Conservation (phyloP, 2,888 invertebrate species). For the Scaptomyza cyrtandrae region DNA sequence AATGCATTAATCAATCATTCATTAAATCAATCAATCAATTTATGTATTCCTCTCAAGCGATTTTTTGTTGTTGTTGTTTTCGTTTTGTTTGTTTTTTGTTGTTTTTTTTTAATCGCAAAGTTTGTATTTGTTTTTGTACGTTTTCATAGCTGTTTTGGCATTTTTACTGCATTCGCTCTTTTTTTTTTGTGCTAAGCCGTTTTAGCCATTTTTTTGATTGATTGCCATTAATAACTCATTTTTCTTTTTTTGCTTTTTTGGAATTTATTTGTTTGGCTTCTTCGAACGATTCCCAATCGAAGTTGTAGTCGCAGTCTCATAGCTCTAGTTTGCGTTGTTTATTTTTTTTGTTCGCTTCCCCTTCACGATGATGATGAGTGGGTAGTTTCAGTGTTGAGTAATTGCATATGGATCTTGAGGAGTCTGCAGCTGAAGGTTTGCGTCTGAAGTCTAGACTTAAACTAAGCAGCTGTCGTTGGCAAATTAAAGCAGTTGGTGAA, state of each 20-base stretch:
- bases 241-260: conserved; percentile 23
- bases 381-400: conserved; percentile 36
- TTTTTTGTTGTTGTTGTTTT: conserved; percentile 12
- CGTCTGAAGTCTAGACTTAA: neutral
- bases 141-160: conserved; percentile 28
- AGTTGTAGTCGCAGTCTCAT: conserved; percentile 23
- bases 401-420: conserved; percentile 19
- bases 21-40: conserved; percentile 82
- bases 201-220: conserved; percentile 67
- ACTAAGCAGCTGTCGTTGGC: conserved; percentile 17
- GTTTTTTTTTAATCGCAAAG: conserved; percentile 16
- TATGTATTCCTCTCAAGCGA: conserved; percentile 61
- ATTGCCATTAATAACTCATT: conserved; percentile 80
- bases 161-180: conserved; percentile 44
- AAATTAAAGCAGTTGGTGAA: conserved; percentile 8
- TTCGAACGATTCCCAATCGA: conserved; percentile 7
- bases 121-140: conserved; percentile 44
- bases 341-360: neutral
- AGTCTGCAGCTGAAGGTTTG: neutral
- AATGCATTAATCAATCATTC: conserved; percentile 82
- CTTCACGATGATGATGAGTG: conserved; percentile 25
- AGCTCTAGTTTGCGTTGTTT: conserved; percentile 34
- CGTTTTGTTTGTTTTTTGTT: conserved; percentile 1
- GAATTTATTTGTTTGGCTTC: conserved; percentile 60
- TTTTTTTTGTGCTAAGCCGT: conserved; percentile 32